These are phyloP conservation scores for Cyanocitta stelleri DNA, from an alignment of 2,113 vertebrate species.

Conservation along the genomic window DNA sequence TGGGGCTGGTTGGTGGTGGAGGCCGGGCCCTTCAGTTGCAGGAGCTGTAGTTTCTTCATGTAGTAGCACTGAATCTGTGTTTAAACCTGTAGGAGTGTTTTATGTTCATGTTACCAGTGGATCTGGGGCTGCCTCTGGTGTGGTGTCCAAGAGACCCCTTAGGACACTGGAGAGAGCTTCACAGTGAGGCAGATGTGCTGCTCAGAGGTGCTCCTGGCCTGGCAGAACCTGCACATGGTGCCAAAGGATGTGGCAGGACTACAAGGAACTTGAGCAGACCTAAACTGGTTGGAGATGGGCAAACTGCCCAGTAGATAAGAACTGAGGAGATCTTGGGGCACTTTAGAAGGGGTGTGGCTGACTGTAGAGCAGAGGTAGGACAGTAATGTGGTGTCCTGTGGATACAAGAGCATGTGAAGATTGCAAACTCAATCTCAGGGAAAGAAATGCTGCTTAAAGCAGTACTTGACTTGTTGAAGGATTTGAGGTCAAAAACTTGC, in stretches of 20 bases:
- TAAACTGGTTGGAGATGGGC: background rate
- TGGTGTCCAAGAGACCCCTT: background rate
- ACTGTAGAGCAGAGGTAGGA: background rate
- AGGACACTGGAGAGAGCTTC: background rate
- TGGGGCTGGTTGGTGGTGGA: background rate
- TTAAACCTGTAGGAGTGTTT: background rate
- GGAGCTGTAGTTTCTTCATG: background rate
- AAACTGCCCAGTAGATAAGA: background rate
- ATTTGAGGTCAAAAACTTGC: background rate
- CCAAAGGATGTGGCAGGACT: background rate
- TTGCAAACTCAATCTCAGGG: background rate
- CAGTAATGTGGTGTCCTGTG: background rate
- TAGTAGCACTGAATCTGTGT: background rate
- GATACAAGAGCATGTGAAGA: background rate
- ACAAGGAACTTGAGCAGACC: background rate
- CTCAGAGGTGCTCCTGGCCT: background rate
- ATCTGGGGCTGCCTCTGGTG: background rate
- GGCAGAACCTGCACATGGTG: background rate
- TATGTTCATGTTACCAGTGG: accelerated
- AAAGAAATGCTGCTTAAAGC: background rate
- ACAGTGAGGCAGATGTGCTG: background rate
- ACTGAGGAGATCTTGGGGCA: background rate
- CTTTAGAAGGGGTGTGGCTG: background rate
- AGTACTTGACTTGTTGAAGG: background rate
- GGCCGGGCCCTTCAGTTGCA: background rate